Conservation (phyloP, 1,140 invertebrate genomes). For the Ceratosolen fusciceps region DNA sequence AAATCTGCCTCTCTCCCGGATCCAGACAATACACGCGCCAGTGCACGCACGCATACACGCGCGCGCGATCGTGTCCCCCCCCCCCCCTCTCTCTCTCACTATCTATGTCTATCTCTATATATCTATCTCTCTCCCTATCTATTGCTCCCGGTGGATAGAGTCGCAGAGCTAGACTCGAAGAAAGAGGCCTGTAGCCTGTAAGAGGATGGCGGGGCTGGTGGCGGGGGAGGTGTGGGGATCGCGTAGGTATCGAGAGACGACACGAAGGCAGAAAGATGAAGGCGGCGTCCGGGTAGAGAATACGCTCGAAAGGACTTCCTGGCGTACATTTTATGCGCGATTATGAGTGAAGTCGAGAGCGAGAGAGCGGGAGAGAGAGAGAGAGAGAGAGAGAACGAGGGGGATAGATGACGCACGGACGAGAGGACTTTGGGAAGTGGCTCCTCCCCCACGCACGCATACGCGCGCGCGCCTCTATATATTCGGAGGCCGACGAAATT, state of each 20-base stretch:
- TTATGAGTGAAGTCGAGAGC: not conserved
- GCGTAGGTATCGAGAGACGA: not conserved
- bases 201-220: not conserved
- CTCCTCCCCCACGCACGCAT: slow-evolving; percentile 30
- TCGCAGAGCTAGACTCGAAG: no score
- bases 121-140: not conserved
- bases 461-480: not conserved
- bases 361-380: not conserved
- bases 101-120: not conserved
- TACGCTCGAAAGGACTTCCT: slow-evolving; percentile 18
- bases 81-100: not conserved
- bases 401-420: slow-evolving; percentile 1
- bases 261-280: not conserved
- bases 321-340: not conserved
- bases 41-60: no score
- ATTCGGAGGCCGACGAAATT: slow-evolving; percentile 24
- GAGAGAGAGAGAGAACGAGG: no score
- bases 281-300: not conserved
- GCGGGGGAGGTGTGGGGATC: not conserved
- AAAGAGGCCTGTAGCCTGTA: no score
- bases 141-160: no score
- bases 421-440: slow-evolving; percentile 17
- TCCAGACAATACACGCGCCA: no score
- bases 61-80: not conserved
- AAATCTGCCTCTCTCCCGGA: not conserved